Evolutionary conservation across 2,113 vertebrate genomes (phyloP).

Genomic region (Chaetops frenatus): DNA sequence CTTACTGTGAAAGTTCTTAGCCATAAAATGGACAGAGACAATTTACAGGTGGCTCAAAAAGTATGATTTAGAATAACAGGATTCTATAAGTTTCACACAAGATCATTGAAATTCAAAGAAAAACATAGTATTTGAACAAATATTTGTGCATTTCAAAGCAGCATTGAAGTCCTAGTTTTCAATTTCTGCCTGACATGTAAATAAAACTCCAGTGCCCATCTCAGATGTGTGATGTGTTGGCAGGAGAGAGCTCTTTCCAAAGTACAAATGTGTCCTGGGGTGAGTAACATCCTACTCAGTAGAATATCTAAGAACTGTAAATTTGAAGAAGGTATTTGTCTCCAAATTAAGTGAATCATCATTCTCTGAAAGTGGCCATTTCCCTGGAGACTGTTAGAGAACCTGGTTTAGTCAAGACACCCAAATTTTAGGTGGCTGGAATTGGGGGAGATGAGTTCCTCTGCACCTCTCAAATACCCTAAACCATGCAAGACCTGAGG

Average conservation of each 20-base stretch:
- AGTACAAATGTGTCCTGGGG: neutral
- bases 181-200: neutral
- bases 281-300: neutral
- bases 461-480: neutral
- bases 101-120: neutral
- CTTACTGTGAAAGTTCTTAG: neutral
- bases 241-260: neutral
- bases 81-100: neutral
- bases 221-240: neutral
- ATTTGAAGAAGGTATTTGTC: neutral
- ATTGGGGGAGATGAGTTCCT: neutral
- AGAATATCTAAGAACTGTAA: neutral
- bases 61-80: neutral
- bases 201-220: neutral
- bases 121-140: neutral
- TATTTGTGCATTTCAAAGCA: neutral
- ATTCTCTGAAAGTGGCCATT: neutral
- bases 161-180: neutral
- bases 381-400: neutral
- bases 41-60: neutral
- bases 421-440: neutral
- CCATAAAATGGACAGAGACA: neutral
- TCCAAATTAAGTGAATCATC: slow-evolving; percentile 17
- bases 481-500: neutral
- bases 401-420: neutral